phyloP scores from a whole-genome alignment of 2,113 vertebrate species.

The Meles meles region DNA sequence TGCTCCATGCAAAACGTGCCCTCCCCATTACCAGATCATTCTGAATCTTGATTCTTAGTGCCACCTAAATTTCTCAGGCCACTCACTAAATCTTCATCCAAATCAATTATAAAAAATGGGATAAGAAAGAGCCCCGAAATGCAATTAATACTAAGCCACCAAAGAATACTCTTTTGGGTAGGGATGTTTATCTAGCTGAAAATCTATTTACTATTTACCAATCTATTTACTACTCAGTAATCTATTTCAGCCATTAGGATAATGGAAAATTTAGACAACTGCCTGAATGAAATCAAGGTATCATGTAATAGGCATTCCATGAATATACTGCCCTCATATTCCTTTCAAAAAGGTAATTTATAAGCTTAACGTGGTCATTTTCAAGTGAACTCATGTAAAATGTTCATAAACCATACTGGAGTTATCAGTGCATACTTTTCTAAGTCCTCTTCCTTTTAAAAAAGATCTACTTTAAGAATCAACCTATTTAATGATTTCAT shows the following conservation, averaged over 20 bases:
- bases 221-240: neutral
- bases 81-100: conserved; percentile 18
- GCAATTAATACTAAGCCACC: neutral
- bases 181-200: neutral
- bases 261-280: conserved; percentile 29
- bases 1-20: too few species aligned
- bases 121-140: neutral
- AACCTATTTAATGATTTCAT: neutral
- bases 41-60: neutral
- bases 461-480: neutral
- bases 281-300: conserved; percentile 18
- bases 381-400: conserved; percentile 15
- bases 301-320: neutral
- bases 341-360: neutral
- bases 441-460: neutral
- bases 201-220: neutral
- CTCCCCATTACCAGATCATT: too few species aligned
- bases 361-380: neutral
- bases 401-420: neutral
- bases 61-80: neutral
- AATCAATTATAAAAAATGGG: neutral
- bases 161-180: neutral
- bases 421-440: neutral
- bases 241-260: neutral
- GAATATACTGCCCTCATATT: neutral